Evolutionary conservation across 2,888 invertebrate species (phyloP).

Genomic region (Frankliniella fusca): DNA sequence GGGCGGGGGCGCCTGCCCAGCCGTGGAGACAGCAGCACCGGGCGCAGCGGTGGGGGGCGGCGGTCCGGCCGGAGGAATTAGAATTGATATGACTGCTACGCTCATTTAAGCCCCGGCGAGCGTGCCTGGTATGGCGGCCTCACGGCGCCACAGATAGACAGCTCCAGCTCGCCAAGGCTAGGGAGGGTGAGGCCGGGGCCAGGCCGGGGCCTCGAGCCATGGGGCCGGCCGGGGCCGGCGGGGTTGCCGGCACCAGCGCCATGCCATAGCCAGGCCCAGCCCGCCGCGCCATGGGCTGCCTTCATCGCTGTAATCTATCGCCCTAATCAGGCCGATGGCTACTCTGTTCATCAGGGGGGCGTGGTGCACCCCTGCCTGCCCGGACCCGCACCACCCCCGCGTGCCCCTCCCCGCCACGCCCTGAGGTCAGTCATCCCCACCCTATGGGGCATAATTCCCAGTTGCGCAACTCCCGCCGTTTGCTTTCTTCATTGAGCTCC

Average conservation of each 20-base stretch:
- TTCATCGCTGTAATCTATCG: conserved; percentile 22
- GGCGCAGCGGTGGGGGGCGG: too few relatives aligned
- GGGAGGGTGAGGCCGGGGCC: too few relatives aligned
- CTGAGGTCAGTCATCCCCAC: not conserved
- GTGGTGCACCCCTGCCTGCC: not conserved
- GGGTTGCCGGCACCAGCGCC: not conserved
- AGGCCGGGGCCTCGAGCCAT: not conserved
- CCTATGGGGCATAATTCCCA: not conserved
- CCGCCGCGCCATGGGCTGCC: not conserved
- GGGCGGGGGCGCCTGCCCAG: not conserved
- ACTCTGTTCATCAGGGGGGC: conserved; percentile 7
- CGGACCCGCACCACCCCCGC: not conserved
- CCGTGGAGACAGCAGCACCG: not conserved
- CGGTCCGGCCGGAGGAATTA: not conserved
- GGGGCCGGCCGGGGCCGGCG: not conserved
- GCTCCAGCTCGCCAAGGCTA: too few relatives aligned
- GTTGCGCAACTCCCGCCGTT: too few relatives aligned
- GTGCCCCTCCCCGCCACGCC: not conserved
- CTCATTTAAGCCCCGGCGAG: not conserved
- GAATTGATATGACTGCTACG: not conserved
- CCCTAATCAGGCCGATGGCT: conserved; percentile 19
- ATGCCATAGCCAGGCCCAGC: too few relatives aligned
- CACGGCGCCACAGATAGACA: not conserved
- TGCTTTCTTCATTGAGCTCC: too few relatives aligned
- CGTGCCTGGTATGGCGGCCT: conserved; percentile 1